Conservation (phyloP, 2,797 vertebrate genomes). For the Hapalemur alaotrensis region DNA sequence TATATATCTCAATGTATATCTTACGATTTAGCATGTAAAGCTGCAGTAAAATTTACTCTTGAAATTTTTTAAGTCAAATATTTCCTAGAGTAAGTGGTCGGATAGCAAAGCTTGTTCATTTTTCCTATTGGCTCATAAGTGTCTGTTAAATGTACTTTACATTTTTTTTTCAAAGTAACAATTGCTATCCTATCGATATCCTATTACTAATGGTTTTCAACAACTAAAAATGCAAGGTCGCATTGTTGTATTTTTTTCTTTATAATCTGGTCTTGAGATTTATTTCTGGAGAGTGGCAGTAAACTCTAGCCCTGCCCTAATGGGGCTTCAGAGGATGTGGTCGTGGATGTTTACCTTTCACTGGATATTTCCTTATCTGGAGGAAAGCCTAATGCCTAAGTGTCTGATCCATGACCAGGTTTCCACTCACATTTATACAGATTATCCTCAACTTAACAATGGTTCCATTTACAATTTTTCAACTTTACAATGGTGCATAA, state of each 20-base stretch:
- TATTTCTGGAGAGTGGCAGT: not conserved
- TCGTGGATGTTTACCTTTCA: not conserved
- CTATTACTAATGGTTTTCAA: not conserved
- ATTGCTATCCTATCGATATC: not conserved
- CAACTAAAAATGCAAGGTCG: not conserved
- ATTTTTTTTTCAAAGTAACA: not conserved
- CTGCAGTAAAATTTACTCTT: not conserved
- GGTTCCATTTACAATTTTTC: no score
- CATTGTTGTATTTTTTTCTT: not conserved
- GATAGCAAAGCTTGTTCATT: not conserved
- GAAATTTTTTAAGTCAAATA: conserved; percentile 20
- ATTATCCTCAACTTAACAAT: no score
- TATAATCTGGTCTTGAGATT: not conserved
- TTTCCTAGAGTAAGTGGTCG: not conserved
- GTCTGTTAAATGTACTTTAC: not conserved
- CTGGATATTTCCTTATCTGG: not conserved
- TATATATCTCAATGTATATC: not conserved
- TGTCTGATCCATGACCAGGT: not conserved
- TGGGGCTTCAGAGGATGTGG: not conserved
- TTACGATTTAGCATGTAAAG: not conserved
- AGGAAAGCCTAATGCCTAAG: no score
- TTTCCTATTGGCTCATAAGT: not conserved
- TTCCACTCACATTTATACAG: not conserved
- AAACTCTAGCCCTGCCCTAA: not conserved
- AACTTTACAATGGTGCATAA: no score